Evolutionary conservation across 2,797 vertebrate species (phyloP), one percentile per base, ranked within the genome.

Genomic region (Lycodopsis pacificus): DNA sequence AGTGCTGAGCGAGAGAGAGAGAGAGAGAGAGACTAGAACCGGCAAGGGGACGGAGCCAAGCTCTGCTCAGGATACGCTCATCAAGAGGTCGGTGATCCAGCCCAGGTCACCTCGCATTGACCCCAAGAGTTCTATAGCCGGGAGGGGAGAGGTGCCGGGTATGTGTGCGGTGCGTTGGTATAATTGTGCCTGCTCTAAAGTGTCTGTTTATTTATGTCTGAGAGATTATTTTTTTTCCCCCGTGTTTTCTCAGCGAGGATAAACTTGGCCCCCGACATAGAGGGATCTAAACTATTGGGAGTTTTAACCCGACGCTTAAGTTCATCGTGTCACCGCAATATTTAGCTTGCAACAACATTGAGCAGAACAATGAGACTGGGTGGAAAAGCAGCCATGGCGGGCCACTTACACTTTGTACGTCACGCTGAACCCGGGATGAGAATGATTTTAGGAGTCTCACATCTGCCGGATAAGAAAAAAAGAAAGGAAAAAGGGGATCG

Each of bases 11-110:
- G 49, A 22, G 49, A 3, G 20, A 51, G 19, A 22, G 19, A 46
- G 44, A 19, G 44, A 67, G 34, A 57, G 72, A 71, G 68, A 85
- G 40, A 65, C 73, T 46, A 68, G 64, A 80, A 82, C 59, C 73
- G 65, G 75, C 49, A 38, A 54, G 25, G 49, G 86, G 85, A 83
- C 73, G 42, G 65, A 83, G 86, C 84, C 86, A 76, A 85, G 87
- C 89, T 90, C 76, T 2, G 17, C 76, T 80, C 73, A 69, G 86
- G 87, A 88, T 86, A 81, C 78, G 67, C 82, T 85, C 84, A 83
- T 88, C 76, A 81, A 82, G 83, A 88, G 83, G 82, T 84, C 25
- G 20, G 51, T 65, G 73, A 85, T 82, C 84, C 56, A 69, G 64
- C 78, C 74, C 76, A 77, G 76, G 81, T 83, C 86, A 91, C 90